These are phyloP conservation scores for Zalophus californianus DNA, from an alignment of 2,797 vertebrate species.

Conservation along the genomic window DNA sequence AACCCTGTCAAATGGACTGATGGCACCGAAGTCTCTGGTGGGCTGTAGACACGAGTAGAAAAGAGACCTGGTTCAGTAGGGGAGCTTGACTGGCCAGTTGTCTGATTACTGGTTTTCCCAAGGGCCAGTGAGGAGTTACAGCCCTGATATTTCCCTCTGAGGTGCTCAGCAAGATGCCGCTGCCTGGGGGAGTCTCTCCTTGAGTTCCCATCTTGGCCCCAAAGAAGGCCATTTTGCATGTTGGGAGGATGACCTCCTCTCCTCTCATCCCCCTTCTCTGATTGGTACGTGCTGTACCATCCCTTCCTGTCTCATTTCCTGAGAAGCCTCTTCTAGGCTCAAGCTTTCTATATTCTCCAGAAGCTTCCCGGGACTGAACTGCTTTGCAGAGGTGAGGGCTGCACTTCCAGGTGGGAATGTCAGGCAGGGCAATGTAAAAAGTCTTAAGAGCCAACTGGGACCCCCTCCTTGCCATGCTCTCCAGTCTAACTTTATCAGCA, in stretches of 20 bases:
- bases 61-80: neutral
- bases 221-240: neutral
- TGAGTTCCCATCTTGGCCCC: neutral
- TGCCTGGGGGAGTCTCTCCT: accelerated
- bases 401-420: neutral
- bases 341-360: neutral
- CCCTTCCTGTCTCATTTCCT: neutral
- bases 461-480: neutral
- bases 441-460: neutral
- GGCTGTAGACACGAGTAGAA: neutral
- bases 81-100: neutral
- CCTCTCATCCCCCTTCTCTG: neutral
- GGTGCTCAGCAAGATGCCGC: neutral
- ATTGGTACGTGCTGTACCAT: neutral
- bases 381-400: neutral
- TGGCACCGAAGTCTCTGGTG: neutral
- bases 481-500: neutral
- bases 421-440: neutral
- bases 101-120: neutral
- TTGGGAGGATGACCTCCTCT: neutral
- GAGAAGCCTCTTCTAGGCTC: neutral
- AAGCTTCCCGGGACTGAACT: neutral
- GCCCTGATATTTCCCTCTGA: neutral
- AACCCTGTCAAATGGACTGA: slow-evolving; percentile 23
- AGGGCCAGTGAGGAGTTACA: neutral